phyloP scores from a whole-genome alignment of 2,113 vertebrate species.

The Ceyx melanurus region DNA sequence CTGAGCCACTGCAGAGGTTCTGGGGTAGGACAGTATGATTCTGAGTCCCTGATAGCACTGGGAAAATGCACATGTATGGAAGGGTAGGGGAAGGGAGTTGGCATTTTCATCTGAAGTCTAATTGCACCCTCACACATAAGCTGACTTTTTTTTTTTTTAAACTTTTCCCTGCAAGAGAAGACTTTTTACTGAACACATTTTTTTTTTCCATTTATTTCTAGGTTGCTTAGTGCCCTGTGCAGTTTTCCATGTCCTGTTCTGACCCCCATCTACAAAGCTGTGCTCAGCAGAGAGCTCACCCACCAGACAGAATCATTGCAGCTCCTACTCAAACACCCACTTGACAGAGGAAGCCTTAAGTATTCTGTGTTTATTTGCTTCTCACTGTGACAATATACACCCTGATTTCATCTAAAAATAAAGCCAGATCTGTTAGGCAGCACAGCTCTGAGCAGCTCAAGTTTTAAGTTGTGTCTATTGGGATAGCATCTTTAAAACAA shows the following conservation, averaged over 20 bases:
- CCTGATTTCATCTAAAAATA: slow-evolving; percentile 18
- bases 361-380: slow-evolving; percentile 18
- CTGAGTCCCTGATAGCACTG: background rate
- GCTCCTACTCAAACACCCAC: background rate
- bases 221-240: background rate
- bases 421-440: background rate
- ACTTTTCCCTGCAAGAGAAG: background rate
- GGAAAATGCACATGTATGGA: background rate
- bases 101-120: background rate
- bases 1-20: background rate
- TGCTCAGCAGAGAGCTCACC: background rate
- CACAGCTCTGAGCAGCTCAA: background rate
- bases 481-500: background rate
- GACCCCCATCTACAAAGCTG: background rate
- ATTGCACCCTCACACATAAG: background rate
- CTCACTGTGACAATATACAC: background rate
- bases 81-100: background rate
- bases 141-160: background rate
- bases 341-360: background rate
- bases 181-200: background rate
- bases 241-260: background rate
- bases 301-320: background rate
- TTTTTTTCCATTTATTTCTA: background rate
- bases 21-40: background rate
- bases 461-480: background rate